Conservation (phyloP, 2,888 invertebrate genomes). For the Galeopsomyia nigrocyanea region DNA sequence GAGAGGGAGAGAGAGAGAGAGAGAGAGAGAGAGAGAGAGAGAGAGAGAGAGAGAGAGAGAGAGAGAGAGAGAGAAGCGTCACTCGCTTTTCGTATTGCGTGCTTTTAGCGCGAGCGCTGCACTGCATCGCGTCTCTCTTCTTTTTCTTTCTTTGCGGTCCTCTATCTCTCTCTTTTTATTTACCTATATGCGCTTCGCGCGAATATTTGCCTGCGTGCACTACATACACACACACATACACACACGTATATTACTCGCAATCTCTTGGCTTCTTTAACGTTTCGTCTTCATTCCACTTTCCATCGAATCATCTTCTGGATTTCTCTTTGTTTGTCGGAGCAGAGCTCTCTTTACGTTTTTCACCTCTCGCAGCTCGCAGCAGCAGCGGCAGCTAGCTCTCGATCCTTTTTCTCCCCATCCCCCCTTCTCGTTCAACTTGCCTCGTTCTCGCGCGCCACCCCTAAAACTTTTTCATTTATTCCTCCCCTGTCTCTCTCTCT, state of each 20-base stretch:
- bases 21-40: too few species aligned
- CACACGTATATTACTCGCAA: constrained; percentile 26
- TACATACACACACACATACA: background rate
- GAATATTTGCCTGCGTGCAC: background rate
- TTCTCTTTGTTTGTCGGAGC: constrained; percentile 7
- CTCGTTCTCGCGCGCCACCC: constrained; percentile 13
- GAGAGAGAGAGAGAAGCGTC: background rate
- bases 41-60: background rate
- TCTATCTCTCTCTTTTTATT: background rate
- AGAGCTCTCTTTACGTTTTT: constrained; percentile 35
- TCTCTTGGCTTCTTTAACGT: constrained; percentile 35
- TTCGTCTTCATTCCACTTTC: constrained; percentile 41
- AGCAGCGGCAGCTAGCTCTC: background rate
- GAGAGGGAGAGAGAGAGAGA: too few species aligned
- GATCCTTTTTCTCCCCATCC: too few species aligned
- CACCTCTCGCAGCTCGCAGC: background rate
- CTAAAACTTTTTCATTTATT: constrained; percentile 48
- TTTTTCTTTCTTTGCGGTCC: background rate
- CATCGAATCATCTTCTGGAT: constrained; percentile 37
- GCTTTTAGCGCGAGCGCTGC: background rate
- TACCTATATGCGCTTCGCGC: background rate
- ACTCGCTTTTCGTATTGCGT: constrained; percentile 9
- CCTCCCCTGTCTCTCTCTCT: constrained; percentile 7
- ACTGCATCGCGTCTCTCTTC: too few species aligned
- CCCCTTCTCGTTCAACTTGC: background rate